Evolutionary conservation across 2,888 invertebrate species (phyloP).

Genomic region (Ryuthela nishihirai): DNA sequence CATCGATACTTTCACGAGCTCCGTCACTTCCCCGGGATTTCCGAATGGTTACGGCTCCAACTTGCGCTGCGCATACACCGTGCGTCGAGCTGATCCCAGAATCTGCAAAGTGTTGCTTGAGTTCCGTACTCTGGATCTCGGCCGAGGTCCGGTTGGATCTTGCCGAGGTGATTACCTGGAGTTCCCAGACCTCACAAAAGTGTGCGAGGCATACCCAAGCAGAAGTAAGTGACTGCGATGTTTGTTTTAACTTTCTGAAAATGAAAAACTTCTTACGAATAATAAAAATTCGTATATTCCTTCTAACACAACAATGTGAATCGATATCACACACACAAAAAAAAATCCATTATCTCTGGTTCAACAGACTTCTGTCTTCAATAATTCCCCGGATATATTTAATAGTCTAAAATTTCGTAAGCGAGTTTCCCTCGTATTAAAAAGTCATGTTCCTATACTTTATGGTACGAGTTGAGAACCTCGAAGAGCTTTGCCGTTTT

Average conservation of each 20-base stretch:
- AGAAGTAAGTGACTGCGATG: conserved; percentile 14
- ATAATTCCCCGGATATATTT: too few species aligned
- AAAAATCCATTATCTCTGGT: too few species aligned
- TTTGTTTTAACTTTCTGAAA: neutral
- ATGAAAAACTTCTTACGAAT: neutral
- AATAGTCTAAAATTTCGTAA: too few species aligned
- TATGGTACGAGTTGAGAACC: too few species aligned
- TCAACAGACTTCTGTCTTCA: too few species aligned
- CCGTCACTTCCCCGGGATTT: conserved; percentile 35
- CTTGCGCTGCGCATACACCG: conserved; percentile 34
- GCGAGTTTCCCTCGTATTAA: too few species aligned
- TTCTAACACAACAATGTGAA: too few species aligned
- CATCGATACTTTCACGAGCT: conserved; percentile 34
- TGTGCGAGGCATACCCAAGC: conserved; percentile 29
- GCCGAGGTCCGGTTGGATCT: conserved; percentile 11
- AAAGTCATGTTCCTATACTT: too few species aligned
- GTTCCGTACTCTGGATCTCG: conserved; percentile 27
- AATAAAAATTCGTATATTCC: too few species aligned
- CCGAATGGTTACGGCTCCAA: conserved; percentile 38
- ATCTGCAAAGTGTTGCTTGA: conserved; percentile 34
- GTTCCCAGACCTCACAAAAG: conserved; percentile 35
- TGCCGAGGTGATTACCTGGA: conserved; percentile 39
- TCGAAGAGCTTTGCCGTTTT: too few species aligned
- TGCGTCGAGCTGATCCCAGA: conserved; percentile 22
- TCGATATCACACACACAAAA: too few species aligned